A percentile compares a stretch with the other conserved stretches of the same genome.
phyloP scores from a whole-genome alignment of 2,888 invertebrate genomes.

The Scaptomyza flava region DNA sequence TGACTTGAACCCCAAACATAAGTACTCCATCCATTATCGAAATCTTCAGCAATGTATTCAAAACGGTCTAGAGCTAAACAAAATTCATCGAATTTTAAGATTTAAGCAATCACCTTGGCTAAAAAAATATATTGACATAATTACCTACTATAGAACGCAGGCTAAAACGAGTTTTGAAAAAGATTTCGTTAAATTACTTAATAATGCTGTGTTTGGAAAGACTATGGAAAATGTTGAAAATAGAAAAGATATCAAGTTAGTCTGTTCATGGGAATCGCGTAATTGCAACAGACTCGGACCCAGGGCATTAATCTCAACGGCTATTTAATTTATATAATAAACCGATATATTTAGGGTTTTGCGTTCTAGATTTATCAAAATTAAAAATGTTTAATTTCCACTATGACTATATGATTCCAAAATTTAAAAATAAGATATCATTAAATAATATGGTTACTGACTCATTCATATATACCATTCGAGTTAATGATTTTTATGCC shows the following conservation, averaged over 20 bases:
- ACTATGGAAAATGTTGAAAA: not conserved
- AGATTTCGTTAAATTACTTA: not conserved
- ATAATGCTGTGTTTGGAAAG: not conserved
- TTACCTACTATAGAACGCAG: not conserved
- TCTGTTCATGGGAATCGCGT: not conserved
- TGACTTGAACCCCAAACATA: not conserved
- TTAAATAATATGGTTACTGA: not conserved
- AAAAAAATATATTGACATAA: not conserved
- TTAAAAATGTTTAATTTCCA: conserved; percentile 12
- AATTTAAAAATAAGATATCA: conserved; percentile 4
- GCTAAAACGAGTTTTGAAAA: not conserved
- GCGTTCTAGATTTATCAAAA: conserved; percentile 1
- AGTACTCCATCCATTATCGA: not conserved
- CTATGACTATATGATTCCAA: conserved; percentile 7
- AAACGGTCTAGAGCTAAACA: not conserved
- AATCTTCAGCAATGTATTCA: not conserved
- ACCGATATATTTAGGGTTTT: not conserved
- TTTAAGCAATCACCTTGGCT: not conserved
- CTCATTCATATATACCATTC: not conserved
- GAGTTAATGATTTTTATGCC: conserved; percentile 1
- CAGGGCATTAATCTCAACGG: not conserved
- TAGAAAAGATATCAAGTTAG: not conserved
- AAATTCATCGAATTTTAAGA: not conserved
- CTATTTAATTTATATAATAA: not conserved
- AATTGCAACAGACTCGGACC: not conserved